Evolutionary conservation across 2,113 vertebrate genomes (phyloP), one percentile per base, ranked within the genome.

Genomic region (Chaetodon trifascialis): DNA sequence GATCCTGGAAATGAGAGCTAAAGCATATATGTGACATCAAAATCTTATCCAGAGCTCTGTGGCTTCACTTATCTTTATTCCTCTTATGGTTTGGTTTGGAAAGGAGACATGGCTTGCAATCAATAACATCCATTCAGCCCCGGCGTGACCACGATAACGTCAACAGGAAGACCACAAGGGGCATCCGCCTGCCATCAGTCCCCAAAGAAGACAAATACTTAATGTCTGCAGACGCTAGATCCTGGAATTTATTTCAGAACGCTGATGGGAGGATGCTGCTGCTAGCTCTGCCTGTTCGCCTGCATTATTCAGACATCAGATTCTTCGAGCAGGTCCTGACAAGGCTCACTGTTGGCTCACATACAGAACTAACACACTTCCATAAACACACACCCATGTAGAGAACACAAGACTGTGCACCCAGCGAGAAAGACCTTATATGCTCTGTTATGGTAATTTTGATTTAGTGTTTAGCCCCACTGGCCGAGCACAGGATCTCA

Each of bases 291-390:
- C 58, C 47, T 67, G 62, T 69, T 76, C 60, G 36, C 46, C 64
- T 5, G 62, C 16, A 49, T 79, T 55, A 46, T 76, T 83, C 60
- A 62, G n/a, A 52, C 52, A 10, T 10, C 11, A 14, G 42, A 62
- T 75, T 75, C 49, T 72, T 30, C 1, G 9, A 55, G 73, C 86
- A 85, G 49, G 88, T 84, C 63, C 56, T 51, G 63, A 80, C 91
- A 87, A 9, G 72, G 25, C 25, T 65, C 55, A 10, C 5, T 11
- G 8, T 62, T 72, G 83, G 17, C 69, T 77, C 51, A 42, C 44
- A 21, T 38, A n/a, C 77, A 86, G 19, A 16, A 30, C 15, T 21
- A 58, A 79, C 56, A 47, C 54, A 46, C 25, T 64, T 77, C 14
- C 36, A n/a, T 60, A 49, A 15, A 47, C 44, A 71, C 68, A 87